Evolutionary conservation across 92 coral and sea anemone genomes (phyloP).

Genomic region (Paragorgia papillata): DNA sequence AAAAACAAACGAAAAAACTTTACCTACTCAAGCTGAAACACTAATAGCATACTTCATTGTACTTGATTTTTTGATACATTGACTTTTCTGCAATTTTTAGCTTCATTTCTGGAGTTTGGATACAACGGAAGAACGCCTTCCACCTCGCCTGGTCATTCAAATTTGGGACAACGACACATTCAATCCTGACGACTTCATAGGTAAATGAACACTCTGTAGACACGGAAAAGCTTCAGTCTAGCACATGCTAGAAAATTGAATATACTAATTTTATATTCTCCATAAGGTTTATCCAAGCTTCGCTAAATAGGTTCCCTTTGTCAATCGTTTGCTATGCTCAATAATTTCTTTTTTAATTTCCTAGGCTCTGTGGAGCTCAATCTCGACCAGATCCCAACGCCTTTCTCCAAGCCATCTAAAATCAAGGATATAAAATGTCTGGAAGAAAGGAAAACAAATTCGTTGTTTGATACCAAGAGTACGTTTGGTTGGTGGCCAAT

Average conservation of each 20-base stretch:
- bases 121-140: slow-evolving; percentile 69
- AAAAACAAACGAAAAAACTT: too few species aligned
- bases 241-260: too few species aligned
- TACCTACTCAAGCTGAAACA: too few species aligned
- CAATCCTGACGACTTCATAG: slow-evolving; percentile 84
- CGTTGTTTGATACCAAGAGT: slow-evolving; percentile 75
- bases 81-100: slow-evolving; percentile 33
- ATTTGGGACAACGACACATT: slow-evolving; percentile 92
- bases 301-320: too few species aligned
- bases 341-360: not conserved
- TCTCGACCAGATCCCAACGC: slow-evolving; percentile 74
- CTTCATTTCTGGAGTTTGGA: slow-evolving; percentile 92
- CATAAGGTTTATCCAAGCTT: too few species aligned
- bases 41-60: too few species aligned
- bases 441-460: slow-evolving; percentile 63
- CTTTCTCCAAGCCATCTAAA: slow-evolving; percentile 64
- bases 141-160: slow-evolving; percentile 73
- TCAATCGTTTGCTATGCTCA: too few species aligned
- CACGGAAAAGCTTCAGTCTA: too few species aligned
- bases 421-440: slow-evolving; percentile 38
- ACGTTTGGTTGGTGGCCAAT: slow-evolving; percentile 95
- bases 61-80: too few species aligned
- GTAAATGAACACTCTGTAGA: slow-evolving; percentile 48
- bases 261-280: too few species aligned
- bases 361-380: slow-evolving; percentile 75